Percentiles rank a stretch among this genome's conserved stretches.
These are phyloP conservation scores for Dasysyrphus albostriatus DNA, from an alignment of 2,888 invertebrate genomes.

Conservation along the genomic window DNA sequence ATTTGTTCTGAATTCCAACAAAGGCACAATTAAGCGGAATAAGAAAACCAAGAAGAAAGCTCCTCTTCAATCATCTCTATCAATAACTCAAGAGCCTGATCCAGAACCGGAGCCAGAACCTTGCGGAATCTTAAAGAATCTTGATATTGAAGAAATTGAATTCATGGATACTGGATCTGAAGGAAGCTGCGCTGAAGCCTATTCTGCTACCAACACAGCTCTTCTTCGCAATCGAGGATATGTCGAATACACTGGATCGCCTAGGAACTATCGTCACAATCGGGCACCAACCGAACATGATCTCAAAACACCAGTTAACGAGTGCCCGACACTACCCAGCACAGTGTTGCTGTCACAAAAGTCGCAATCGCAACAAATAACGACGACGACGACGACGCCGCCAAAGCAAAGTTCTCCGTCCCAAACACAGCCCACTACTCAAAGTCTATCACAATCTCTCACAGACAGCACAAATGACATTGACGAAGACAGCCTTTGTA, in stretches of 20 bases:
- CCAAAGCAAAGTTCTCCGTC: constrained; percentile 68
- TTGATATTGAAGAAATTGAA: constrained; percentile 91
- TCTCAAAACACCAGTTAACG: constrained; percentile 84
- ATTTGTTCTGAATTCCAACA: constrained; percentile 86
- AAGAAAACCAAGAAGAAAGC: constrained; percentile 82
- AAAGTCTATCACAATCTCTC: constrained; percentile 65
- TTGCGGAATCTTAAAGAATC: constrained; percentile 83
- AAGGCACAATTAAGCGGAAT: constrained; percentile 82
- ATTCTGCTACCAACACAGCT: constrained; percentile 85
- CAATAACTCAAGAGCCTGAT: constrained; percentile 76
- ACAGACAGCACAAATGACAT: constrained; percentile 81
- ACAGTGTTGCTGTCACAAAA: constrained; percentile 47
- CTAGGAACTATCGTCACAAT: constrained; percentile 79
- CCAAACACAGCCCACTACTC: constrained; percentile 60
- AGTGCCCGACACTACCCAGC: constrained; percentile 79
- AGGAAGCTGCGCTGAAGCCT: constrained; percentile 88
- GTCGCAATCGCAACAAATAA: constrained; percentile 56
- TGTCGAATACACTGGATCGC: constrained; percentile 86
- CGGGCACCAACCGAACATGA: constrained; percentile 80
- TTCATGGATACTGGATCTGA: constrained; percentile 95
- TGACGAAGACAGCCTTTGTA: constrained; percentile 86
- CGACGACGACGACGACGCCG: constrained; percentile 23
- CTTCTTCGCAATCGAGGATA: constrained; percentile 87
- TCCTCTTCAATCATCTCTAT: constrained; percentile 76
- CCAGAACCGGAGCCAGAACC: constrained; percentile 79